phyloP scores from a whole-genome alignment of 2,797 vertebrate species.

The Pantherophis alleghaniensis region DNA sequence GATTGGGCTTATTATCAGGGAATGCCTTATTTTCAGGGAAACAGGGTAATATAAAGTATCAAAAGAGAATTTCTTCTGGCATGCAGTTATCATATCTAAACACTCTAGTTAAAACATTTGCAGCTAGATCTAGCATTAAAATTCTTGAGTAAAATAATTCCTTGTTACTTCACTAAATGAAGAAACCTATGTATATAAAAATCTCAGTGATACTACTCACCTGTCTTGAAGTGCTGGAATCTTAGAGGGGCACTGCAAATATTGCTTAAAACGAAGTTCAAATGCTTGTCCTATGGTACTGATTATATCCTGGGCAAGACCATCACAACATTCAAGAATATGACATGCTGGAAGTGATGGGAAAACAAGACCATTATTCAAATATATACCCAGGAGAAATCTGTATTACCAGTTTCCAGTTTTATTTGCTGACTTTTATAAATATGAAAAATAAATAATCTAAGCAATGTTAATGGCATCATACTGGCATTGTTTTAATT shows the following conservation, averaged over 20 bases:
- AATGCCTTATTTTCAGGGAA: too few species aligned
- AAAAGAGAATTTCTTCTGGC: not conserved
- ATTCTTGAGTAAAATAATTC: not conserved
- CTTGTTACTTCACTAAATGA: conserved; percentile 19
- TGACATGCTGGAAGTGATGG: conserved; percentile 84
- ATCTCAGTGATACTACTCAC: conserved; percentile 66
- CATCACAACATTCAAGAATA: conserved; percentile 94
- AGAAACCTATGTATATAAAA: not conserved
- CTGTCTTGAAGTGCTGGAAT: conserved; percentile 85
- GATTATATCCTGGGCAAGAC: conserved; percentile 95
- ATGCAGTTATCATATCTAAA: not conserved
- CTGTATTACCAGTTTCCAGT: not conserved
- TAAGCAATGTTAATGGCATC: not conserved
- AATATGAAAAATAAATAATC: not conserved
- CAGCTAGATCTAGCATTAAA: not conserved
- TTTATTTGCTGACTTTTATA: not conserved
- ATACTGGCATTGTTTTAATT: not conserved
- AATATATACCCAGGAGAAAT: not conserved
- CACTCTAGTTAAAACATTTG: conserved; percentile 14
- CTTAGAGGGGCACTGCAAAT: conserved; percentile 92
- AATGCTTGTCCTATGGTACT: conserved; percentile 97
- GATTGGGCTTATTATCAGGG: too few species aligned
- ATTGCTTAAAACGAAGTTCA: conserved; percentile 97
- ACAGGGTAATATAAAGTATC: not conserved
- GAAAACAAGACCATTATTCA: conserved; percentile 26